Percentiles rank a stretch among this genome's conserved stretches.
Evolutionary conservation across 2,797 vertebrate species (phyloP).

Genomic region (Clarias fuscus): DNA sequence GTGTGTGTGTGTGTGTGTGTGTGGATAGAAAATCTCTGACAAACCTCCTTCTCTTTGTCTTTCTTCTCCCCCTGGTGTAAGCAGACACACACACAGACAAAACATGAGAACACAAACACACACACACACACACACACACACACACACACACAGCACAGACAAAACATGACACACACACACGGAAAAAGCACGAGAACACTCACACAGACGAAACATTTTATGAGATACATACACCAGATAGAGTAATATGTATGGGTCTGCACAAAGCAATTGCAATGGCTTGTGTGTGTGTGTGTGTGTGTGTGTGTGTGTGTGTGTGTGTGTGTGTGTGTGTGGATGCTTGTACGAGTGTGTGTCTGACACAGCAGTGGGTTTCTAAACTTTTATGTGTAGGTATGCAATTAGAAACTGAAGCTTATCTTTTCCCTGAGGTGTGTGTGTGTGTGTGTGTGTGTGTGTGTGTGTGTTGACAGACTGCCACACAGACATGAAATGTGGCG

Average conservation of each 20-base stretch:
- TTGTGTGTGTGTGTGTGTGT: neutral
- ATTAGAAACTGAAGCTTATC: neutral
- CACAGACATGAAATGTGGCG: neutral
- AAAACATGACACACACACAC: neutral
- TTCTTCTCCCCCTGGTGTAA: conserved; percentile 67
- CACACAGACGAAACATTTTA: neutral
- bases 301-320: neutral
- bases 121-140: neutral
- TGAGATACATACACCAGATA: neutral
- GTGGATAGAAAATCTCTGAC: conserved; percentile 43
- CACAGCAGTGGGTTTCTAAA: neutral
- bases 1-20: neutral
- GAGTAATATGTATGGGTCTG: neutral
- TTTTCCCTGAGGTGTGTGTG: neutral
- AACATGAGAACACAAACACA: neutral
- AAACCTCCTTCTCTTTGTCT: conserved; percentile 76
- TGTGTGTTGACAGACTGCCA: neutral
- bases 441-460: neutral
- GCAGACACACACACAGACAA: conserved; percentile 50
- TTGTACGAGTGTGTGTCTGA: neutral
- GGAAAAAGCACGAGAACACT: neutral
- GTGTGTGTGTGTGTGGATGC: neutral
- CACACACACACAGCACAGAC: neutral
- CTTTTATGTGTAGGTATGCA: neutral
- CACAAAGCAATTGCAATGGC: neutral